Evolutionary conservation across 2,888 invertebrate genomes (phyloP), one percentile per base, ranked within the genome.

Genomic region (Rhogogaster chlorosoma): DNA sequence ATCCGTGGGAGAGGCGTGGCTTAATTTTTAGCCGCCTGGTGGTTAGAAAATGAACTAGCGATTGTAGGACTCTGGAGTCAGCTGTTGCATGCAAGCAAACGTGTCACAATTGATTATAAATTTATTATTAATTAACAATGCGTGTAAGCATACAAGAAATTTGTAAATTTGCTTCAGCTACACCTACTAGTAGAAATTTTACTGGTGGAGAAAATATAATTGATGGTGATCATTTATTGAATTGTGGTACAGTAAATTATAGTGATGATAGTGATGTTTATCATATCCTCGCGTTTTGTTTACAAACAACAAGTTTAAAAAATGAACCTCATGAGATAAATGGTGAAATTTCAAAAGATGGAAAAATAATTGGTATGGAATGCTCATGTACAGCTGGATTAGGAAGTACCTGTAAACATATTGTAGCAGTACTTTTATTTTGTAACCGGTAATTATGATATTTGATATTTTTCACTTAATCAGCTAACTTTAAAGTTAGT

Each of bases 301-400:
- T 71, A 71, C 71, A 61, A 71, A 71, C 71, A 71, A 4, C 9
- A 10, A 2, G 36, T 71, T 71, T 71, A 38, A 71, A 71, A 71
- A 71, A 10, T 71, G 36, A 71, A 5, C 75, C 75, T 45, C 75
- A 75, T 26, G 75, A 45, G 45, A 75, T 75, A 42, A 75, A 42
- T 45, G 75, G 75, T 49, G 10, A 75, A 45, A 75, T 75, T 45
- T 75, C 45, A 6, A 75, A 75, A 75, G 45, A 42, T 3, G 75
- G 75, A 22, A 45, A 45, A 75, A 45, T 75, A 75, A 75, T 42
- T 45, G 42, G 45, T 22, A 75, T 75, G 75, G 45, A 75, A 45
- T 75, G 75, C 49, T 45, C 75, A 22, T 75, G 75, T 45, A 75
- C 45, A 45, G 75, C 75, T 45, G 75, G 75, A n/a, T 75, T 75